These are phyloP conservation scores for Anniella stebbinsi DNA, from an alignment of 2,797 vertebrate genomes.

Conservation along the genomic window DNA sequence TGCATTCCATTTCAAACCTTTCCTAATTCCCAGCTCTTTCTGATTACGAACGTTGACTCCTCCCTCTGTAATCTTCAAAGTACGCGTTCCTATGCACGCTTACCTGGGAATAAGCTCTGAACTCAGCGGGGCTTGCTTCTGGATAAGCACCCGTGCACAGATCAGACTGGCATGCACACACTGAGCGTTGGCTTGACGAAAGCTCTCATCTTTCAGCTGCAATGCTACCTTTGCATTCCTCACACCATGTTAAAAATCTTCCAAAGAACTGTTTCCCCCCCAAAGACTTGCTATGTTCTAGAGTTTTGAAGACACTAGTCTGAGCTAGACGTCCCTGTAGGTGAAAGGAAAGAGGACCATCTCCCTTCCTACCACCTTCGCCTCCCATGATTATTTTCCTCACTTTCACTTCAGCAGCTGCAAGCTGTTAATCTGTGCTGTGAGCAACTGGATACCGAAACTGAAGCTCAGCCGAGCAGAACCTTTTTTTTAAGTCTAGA, in stretches of 20 bases:
- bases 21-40: not conserved
- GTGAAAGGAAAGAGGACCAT: not conserved
- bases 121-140: not conserved
- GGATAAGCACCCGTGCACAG: no score
- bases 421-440: not conserved
- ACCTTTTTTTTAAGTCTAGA: not conserved
- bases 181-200: no score
- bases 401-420: not conserved
- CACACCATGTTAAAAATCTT: not conserved
- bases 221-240: not conserved
- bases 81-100: not conserved
- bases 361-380: not conserved
- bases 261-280: not conserved
- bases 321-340: not conserved
- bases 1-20: no score
- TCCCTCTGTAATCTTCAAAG: not conserved
- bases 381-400: not conserved
- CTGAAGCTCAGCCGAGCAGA: not conserved
- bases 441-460: not conserved
- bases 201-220: not conserved
- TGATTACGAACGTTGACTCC: not conserved
- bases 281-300: not conserved
- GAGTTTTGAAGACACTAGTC: not conserved
- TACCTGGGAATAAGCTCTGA: not conserved
- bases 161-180: not conserved